Evolutionary conservation across 37 sponge, comb jelly and placozoan species (phyloP).

Genomic region (Agelas oroides): DNA sequence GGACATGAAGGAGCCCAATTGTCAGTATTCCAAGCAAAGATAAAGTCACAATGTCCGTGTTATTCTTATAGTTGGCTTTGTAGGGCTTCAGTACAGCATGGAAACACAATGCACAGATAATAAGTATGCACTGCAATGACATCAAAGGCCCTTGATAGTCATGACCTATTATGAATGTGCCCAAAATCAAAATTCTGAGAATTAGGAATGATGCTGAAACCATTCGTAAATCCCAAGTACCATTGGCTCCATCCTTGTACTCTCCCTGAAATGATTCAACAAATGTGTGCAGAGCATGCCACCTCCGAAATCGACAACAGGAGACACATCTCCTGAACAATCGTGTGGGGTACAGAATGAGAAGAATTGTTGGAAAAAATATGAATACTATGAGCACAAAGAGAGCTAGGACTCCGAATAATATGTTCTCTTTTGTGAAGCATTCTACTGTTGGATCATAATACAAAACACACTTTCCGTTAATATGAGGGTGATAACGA

Average conservation of each 20-base stretch:
- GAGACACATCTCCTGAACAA: neutral
- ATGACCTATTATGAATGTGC: too few relatives aligned
- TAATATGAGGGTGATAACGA: neutral
- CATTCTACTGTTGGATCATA: slow-evolving; percentile 3
- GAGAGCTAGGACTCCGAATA: neutral
- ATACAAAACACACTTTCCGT: neutral
- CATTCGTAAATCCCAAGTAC: slow-evolving; percentile 3
- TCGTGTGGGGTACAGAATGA: slow-evolving; percentile 16
- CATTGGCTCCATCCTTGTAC: slow-evolving; percentile 16
- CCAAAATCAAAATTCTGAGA: neutral
- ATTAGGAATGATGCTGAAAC: slow-evolving; percentile 12
- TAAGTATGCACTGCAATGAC: too few relatives aligned
- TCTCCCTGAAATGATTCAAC: slow-evolving; percentile 24
- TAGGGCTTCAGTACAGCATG: too few relatives aligned
- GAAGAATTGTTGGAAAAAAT: neutral
- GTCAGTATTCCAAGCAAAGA: too few relatives aligned
- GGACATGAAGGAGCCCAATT: too few relatives aligned
- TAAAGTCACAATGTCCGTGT: too few relatives aligned
- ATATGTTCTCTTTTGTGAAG: neutral
- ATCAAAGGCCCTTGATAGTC: too few relatives aligned
- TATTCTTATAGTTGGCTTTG: too few relatives aligned
- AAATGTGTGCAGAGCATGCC: neutral
- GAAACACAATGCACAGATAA: too few relatives aligned
- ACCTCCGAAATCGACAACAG: neutral
- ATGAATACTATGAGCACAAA: slow-evolving; percentile 1